Conservation (phyloP, 2,113 vertebrate species). For the Brachypodius melanocephalos region DNA sequence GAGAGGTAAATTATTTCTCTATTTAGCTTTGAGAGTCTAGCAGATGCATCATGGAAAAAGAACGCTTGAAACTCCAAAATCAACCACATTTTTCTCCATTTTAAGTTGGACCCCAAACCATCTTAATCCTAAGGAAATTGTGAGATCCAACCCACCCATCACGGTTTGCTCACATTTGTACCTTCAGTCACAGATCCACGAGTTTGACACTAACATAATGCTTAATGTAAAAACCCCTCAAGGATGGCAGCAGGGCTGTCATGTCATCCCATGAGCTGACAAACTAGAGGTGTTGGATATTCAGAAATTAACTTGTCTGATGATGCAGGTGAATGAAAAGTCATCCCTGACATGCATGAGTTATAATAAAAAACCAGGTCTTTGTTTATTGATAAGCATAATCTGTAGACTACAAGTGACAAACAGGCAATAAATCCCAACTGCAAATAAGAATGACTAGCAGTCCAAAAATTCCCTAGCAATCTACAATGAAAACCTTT, state of each 20-base stretch:
- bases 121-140: background rate
- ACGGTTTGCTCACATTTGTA: background rate
- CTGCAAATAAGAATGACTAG: slow-evolving; percentile 14
- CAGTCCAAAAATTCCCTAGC: background rate
- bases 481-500: background rate
- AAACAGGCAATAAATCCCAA: slow-evolving; percentile 1
- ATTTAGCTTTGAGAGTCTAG: background rate
- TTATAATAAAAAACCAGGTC: background rate
- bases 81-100: background rate
- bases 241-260: background rate
- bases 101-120: background rate
- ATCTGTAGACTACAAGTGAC: background rate
- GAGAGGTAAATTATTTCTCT: background rate
- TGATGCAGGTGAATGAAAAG: background rate
- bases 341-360: background rate
- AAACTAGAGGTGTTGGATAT: background rate
- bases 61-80: background rate
- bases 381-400: slow-evolving; percentile 34
- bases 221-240: background rate
- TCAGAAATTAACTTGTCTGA: background rate
- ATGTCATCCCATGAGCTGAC: background rate
- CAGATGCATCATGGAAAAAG: background rate
- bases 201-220: background rate
- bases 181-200: background rate
- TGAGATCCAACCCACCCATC: background rate